Evolutionary conservation across 1,140 invertebrate species (phyloP), one percentile per base, ranked within the genome.

Genomic region (Magallana angulata): DNA sequence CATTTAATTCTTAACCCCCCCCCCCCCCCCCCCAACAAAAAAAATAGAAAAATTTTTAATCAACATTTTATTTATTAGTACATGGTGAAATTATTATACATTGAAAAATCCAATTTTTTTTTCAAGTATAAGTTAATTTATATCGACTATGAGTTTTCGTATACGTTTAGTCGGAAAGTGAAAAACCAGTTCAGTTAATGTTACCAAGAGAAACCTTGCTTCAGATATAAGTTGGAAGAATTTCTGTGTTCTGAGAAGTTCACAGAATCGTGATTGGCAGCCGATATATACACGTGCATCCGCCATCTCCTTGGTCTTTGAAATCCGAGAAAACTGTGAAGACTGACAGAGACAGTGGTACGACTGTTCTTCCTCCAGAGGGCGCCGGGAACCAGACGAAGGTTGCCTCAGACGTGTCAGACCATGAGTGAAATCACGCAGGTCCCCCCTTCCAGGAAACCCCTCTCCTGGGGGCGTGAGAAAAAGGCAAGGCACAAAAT

Each of bases 281-380:
- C 12, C 36, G 36, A 48, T 48, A 48, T 48, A 48, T 48, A 48
- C 36, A 48, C 0, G 36, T 48, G 36, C 12, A 62, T 62, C n/a
- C 60, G n/a, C 8, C 24, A 48, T 76, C 68, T 76, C 24, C 24
- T 24, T 18, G 11, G 24, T 30, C 68, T 36, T 11, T 76, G 68
- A 76, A 76, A 76, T 30, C 68, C 24, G 24, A 76, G 68, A 76
- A 30, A 76, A 30, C 68, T 76, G 68, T 76, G 36, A 18, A 36
- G 24, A 76, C 12, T 76, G 68, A 76, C 24, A 76, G 24, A 76
- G 36, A 76, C 68, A 76, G 18, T 48, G 7, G 24, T 7, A 11
- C 8, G 4, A 76, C 68, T 76, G 68, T 76, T 76, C 68, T 30
- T 11, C 36, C 8, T 76, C 24, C 36, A 48, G 36, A 48, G 36